phyloP scores from a whole-genome alignment of 53 echinoderm and acorn worm genomes.

The Crossaster papposus region DNA sequence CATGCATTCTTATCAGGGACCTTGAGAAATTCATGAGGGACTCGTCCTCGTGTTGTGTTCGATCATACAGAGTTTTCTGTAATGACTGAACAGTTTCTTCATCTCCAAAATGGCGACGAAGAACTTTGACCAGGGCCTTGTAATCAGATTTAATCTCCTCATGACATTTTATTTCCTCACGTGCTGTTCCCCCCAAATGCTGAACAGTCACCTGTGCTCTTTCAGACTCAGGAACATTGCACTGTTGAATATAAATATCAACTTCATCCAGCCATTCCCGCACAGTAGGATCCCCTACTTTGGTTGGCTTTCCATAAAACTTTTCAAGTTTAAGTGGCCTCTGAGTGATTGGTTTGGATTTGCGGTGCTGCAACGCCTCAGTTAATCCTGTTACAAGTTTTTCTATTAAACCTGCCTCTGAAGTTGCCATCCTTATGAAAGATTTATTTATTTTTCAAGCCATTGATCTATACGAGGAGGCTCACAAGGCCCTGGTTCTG shows the following conservation, averaged over 20 bases:
- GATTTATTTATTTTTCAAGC: background rate
- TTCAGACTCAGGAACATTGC: background rate
- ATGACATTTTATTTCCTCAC: conserved; percentile 30
- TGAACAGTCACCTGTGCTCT: conserved; percentile 10
- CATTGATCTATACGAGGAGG: background rate
- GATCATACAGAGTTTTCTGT: conserved; percentile 13
- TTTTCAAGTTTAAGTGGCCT: conserved; percentile 8
- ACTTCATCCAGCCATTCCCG: too few relatives aligned
- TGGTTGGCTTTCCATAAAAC: conserved; percentile 3
- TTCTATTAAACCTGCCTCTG: background rate
- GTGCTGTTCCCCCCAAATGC: background rate
- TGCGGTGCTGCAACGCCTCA: conserved; percentile 9
- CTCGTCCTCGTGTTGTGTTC: conserved; percentile 6
- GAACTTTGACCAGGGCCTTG: background rate
- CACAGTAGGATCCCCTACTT: conserved; percentile 27
- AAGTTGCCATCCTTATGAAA: background rate
- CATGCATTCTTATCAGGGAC: conserved; percentile 31
- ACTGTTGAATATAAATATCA: conserved; percentile 8
- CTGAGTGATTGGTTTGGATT: background rate
- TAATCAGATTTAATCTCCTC: background rate
- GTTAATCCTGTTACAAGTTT: background rate
- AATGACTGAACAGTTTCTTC: conserved; percentile 20
- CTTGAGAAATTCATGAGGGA: conserved; percentile 39
- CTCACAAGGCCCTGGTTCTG: background rate
- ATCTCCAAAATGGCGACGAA: conserved; percentile 17